phyloP scores from a whole-genome alignment of 2,888 invertebrate species.

The Melikaiella ostensackeni region DNA sequence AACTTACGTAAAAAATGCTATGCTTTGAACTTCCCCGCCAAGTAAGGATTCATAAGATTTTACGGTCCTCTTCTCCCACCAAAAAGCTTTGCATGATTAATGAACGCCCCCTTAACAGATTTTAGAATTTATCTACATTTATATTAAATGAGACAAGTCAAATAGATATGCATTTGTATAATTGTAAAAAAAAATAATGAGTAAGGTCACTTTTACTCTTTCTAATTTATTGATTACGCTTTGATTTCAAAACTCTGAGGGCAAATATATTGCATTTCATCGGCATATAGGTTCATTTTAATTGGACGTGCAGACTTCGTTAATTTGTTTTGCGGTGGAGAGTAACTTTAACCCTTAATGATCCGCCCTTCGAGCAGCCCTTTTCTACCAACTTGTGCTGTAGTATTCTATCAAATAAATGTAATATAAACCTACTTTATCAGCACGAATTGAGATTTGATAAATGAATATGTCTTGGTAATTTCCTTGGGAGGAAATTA shows the following conservation, averaged over 20 bases:
- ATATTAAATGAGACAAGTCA: too few relatives aligned
- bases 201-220: not conserved
- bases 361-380: constrained; percentile 13
- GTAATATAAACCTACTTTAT: not conserved
- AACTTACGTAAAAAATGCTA: too few relatives aligned
- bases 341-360: constrained; percentile 37
- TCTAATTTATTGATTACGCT: not conserved
- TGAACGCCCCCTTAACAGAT: too few relatives aligned
- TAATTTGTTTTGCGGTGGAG: constrained; percentile 54
- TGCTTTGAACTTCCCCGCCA: too few relatives aligned
- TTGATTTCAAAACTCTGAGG: not conserved
- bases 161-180: too few relatives aligned
- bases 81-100: too few relatives aligned
- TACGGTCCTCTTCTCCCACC: too few relatives aligned
- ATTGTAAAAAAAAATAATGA: too few relatives aligned
- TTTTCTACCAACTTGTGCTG: constrained; percentile 6
- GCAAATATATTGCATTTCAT: constrained; percentile 8
- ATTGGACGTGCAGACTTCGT: constrained; percentile 54
- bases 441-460: not conserved
- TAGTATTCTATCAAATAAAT: constrained; percentile 11
- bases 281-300: constrained; percentile 42
- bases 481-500: not conserved
- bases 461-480: not conserved
- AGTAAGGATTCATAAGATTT: too few relatives aligned
- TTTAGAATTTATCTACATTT: too few relatives aligned